Conservation (phyloP, 2,797 vertebrate genomes). For the Cichlasoma orientale region DNA sequence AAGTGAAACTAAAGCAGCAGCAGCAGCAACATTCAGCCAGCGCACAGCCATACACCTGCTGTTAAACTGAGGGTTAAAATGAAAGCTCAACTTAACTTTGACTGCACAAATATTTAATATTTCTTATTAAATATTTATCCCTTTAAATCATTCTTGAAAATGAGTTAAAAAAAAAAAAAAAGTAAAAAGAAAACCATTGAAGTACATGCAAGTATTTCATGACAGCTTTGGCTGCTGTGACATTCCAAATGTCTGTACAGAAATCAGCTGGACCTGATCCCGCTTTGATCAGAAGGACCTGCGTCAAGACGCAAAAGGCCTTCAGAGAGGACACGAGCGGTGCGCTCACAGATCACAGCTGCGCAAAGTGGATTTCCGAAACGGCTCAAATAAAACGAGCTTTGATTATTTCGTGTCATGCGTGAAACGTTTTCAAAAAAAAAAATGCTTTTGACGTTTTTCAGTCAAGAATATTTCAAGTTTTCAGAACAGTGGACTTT, state of each 20-base stretch:
- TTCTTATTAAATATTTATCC: constrained; percentile 22
- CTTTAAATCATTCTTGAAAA: constrained; percentile 34
- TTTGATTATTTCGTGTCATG: constrained; percentile 37
- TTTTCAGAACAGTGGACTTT: constrained; percentile 27
- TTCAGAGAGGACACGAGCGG: neutral
- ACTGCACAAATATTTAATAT: constrained; percentile 32
- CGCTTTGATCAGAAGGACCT: constrained; percentile 17
- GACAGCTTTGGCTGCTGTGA: constrained; percentile 28
- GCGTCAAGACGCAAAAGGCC: neutral
- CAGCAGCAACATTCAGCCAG: constrained; percentile 70
- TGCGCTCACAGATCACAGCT: constrained; percentile 46
- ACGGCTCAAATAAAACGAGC: constrained; percentile 29
- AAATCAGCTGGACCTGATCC: constrained; percentile 21
- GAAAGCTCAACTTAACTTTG: constrained; percentile 9
- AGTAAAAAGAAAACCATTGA: constrained; percentile 15
- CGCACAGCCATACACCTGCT: constrained; percentile 52
- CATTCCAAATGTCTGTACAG: constrained; percentile 27
- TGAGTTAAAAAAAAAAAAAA: neutral
- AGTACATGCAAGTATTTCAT: constrained; percentile 43
- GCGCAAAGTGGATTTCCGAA: constrained; percentile 32
- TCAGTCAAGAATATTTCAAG: constrained; percentile 32
- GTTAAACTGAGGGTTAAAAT: constrained; percentile 34
- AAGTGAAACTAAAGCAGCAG: constrained; percentile 76
- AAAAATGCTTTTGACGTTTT: constrained; percentile 31
- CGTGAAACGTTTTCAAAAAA: constrained; percentile 22